These are phyloP conservation scores for Cydia amplana DNA, from an alignment of 1,140 invertebrate species.

Conservation along the genomic window DNA sequence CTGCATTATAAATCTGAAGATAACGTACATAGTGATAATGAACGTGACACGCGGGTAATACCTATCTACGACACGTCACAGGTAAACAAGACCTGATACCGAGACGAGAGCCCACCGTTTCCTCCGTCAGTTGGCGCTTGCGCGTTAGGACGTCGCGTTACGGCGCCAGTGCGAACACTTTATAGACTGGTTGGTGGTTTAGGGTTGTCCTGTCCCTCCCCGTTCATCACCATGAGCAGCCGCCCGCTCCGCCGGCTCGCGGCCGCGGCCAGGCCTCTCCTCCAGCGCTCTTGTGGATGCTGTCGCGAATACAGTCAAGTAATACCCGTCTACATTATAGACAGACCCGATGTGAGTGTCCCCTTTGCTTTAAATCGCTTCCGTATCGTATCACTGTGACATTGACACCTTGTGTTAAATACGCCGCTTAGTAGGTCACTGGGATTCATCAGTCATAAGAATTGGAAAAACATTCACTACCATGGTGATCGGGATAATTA, in stretches of 20 bases:
- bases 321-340: constrained; percentile 73
- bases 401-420: constrained; percentile 11
- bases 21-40: constrained; percentile 22
- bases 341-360: constrained; percentile 69
- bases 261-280: constrained; percentile 45
- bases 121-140: constrained; percentile 65
- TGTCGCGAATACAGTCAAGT: constrained; percentile 71
- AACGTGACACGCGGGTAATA: constrained; percentile 17
- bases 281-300: constrained; percentile 54
- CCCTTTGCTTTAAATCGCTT: constrained; percentile 36
- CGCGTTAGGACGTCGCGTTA: constrained; percentile 51
- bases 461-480: constrained; percentile 10
- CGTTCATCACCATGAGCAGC: constrained; percentile 55
- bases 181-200: constrained; percentile 40
- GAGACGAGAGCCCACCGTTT: constrained; percentile 39
- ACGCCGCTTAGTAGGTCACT: constrained; percentile 15
- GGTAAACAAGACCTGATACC: constrained; percentile 55
- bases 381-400: background rate
- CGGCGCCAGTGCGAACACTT: constrained; percentile 41
- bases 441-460: background rate
- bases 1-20: constrained; percentile 15
- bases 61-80: constrained; percentile 46
- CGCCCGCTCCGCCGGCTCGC: constrained; percentile 62
- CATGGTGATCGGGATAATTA: background rate
- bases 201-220: constrained; percentile 12